Percentiles rank a stretch among this genome's conserved stretches.
Evolutionary conservation across 2,888 invertebrate genomes (phyloP).

Genomic region (Drosophila leonis): DNA sequence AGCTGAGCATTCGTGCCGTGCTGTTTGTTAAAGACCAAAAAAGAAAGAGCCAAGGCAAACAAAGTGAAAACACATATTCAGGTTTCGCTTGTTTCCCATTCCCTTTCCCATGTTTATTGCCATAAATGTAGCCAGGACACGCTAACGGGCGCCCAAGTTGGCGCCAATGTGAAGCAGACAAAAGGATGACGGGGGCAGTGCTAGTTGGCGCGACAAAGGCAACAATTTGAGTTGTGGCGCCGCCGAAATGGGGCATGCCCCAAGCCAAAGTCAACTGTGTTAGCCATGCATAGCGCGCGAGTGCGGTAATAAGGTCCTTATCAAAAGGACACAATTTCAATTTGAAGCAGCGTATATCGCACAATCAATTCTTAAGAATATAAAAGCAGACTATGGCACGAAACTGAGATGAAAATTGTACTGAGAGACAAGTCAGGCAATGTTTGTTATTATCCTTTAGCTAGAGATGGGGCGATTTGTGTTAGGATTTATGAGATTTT

Average conservation of each 20-base stretch:
- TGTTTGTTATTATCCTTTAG: neutral
- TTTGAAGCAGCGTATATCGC: constrained; percentile 20
- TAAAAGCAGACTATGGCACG: neutral
- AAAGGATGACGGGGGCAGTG: constrained; percentile 10
- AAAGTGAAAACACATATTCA: constrained; percentile 38
- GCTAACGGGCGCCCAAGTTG: constrained; percentile 63
- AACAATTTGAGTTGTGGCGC: constrained; percentile 40
- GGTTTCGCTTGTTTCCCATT: neutral
- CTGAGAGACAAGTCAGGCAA: constrained; percentile 4
- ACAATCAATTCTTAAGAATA: constrained; percentile 11
- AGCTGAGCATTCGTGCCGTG: constrained; percentile 35
- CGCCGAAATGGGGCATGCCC: constrained; percentile 23
- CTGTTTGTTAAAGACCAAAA: constrained; percentile 27
- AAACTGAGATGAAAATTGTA: constrained; percentile 3
- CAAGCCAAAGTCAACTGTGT: constrained; percentile 15
- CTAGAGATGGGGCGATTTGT: neutral
- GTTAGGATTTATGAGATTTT: neutral
- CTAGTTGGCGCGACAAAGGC: neutral
- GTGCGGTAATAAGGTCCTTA: constrained; percentile 24
- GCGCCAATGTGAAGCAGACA: constrained; percentile 66
- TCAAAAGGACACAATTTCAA: constrained; percentile 35
- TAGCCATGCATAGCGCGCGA: constrained; percentile 1
- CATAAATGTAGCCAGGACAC: constrained; percentile 71
- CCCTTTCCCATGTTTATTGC: constrained; percentile 16
- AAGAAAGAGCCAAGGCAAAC: constrained; percentile 17